Base-by-base conservation (phyloP, 2,113 vertebrate species). In the Pelecanoides urinatrix region DNA sequence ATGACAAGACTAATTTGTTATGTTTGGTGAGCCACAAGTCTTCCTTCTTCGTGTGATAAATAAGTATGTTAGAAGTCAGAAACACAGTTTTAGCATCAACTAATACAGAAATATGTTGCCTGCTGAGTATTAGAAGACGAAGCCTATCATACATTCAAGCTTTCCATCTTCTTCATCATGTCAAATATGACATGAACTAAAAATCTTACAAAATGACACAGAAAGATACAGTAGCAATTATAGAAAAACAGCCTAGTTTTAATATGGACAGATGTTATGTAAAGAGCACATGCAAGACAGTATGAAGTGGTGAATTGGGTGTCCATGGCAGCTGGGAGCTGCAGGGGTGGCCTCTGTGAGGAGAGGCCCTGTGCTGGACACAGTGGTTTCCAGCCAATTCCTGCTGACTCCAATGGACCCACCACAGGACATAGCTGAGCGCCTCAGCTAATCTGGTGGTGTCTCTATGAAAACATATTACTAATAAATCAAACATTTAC, bases 341-440 rank as follows among this genome's bases (percentile, higher is more conserved):
- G 14, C 17, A 29, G 27, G 18, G 14, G 16, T 1, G 7, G 3
- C 2, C 34, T 29, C 26, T 32, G 15, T 55, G 50, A 74, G 16
- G 13, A 18, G 19, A 16, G 7, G 38, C n/a, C 25, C 25, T 1
- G 0, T 42, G 30, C 7, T 1, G 42, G 42, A 42, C 42, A 42
- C 42, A 42, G 4, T 9, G 0, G 2, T 9, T 59, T n/a, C 56
- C 30, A 36, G 42, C 11, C 1, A 3, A 11, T n/a, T 36, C 58
- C 63, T 30, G n/a, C 11, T 0, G 1, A 12, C 20, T 63, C 20
- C 16, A 36, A 11, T 9, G 30, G 11, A n/a, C 2, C 13, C 40
- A 55, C 30, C 1, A 1, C 44, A 52, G 34, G 34, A 3, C 49
- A 58, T 14, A 50, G 22, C 16, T 5, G 2, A 72, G 8, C 4